A percentile compares a stretch with the other conserved stretches of the same genome.
Conservation (phyloP, 2,797 vertebrate species). For the Antrozous pallidus region DNA sequence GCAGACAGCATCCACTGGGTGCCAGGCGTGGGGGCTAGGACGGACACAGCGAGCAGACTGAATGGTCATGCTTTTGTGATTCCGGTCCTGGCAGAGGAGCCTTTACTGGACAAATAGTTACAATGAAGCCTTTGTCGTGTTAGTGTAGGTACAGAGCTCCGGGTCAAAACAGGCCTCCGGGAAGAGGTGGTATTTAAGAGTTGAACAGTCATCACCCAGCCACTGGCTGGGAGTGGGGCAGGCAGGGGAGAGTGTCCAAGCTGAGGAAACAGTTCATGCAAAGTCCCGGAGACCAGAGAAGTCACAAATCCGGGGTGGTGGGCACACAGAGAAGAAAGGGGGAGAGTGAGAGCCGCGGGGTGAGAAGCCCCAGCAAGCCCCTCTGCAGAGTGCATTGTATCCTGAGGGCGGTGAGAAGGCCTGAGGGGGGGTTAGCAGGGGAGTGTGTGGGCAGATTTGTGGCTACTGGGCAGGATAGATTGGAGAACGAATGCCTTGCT, state of each 20-base stretch:
- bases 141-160: background rate
- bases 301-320: background rate
- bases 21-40: background rate
- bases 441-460: background rate
- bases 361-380: background rate
- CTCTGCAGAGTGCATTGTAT: background rate
- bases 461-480: background rate
- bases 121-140: background rate
- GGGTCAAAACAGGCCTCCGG: background rate
- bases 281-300: background rate
- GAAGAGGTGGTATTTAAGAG: background rate
- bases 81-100: background rate
- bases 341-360: background rate
- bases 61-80: background rate
- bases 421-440: background rate
- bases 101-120: background rate
- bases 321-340: background rate
- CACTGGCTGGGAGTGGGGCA: rapidly evolving
- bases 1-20: background rate
- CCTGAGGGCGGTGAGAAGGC: background rate
- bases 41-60: background rate
- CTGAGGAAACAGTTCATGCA: background rate
- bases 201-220: background rate
- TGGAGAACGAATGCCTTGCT: background rate
- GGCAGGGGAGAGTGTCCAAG: background rate